Evolutionary conservation across 1,140 invertebrate genomes (phyloP).

Genomic region (Papilio xuthus): DNA sequence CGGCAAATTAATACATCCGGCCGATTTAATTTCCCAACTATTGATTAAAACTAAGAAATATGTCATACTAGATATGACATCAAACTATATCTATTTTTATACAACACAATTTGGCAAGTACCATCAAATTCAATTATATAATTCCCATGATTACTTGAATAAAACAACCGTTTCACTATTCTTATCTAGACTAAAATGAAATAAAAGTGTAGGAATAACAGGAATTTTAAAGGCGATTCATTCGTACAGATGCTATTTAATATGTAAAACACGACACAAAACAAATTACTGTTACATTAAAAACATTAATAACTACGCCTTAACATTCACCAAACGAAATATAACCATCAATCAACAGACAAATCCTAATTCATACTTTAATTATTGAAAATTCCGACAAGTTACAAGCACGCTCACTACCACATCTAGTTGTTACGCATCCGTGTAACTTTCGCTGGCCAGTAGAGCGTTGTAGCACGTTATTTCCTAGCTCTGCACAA

Average conservation of each 20-base stretch:
- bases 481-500: conserved; percentile 30
- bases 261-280: too few relatives aligned
- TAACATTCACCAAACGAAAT: too few relatives aligned
- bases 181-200: too few relatives aligned
- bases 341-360: background rate
- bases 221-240: too few relatives aligned
- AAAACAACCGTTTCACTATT: too few relatives aligned
- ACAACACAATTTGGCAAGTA: too few relatives aligned
- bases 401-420: background rate
- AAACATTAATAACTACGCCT: background rate
- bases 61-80: background rate
- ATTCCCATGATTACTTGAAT: too few relatives aligned
- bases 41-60: background rate
- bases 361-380: background rate
- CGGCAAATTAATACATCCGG: conserved; percentile 15
- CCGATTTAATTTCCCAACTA: conserved; percentile 14
- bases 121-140: too few relatives aligned
- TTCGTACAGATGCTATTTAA: background rate
- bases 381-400: conserved; percentile 3
- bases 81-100: background rate
- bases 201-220: too few relatives aligned
- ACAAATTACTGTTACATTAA: background rate
- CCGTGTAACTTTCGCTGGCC: conserved; percentile 14
- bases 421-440: background rate
- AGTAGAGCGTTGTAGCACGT: conserved; percentile 20